phyloP scores from a whole-genome alignment of 2,888 invertebrate genomes.

The Pseudococcus viburni region DNA sequence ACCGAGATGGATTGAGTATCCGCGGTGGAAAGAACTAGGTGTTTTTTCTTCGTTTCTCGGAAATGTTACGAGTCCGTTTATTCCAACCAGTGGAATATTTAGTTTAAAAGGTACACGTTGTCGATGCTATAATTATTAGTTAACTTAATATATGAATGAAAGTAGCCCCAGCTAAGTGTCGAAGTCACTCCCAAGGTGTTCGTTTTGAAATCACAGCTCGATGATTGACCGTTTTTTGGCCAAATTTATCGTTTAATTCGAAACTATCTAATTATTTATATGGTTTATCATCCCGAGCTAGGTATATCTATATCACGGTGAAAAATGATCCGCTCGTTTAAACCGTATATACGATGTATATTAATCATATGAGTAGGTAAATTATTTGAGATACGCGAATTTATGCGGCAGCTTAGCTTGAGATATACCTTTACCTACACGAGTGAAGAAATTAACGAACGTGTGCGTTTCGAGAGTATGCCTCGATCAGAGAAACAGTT shows the following conservation, averaged over 20 bases:
- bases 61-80: background rate
- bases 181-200: background rate
- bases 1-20: background rate
- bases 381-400: background rate
- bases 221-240: background rate
- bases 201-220: background rate
- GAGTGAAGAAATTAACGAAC: slow-evolving; percentile 9
- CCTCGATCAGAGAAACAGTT: background rate
- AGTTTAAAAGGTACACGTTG: slow-evolving; percentile 19
- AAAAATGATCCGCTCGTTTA: background rate
- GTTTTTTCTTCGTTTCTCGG: background rate
- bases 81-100: background rate
- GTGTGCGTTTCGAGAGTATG: background rate
- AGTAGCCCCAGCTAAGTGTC: background rate
- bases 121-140: slow-evolving; percentile 27
- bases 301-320: background rate
- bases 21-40: background rate
- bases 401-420: background rate
- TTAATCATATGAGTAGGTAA: background rate
- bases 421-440: background rate
- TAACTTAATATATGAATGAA: slow-evolving; percentile 1
- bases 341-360: background rate
- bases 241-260: background rate
- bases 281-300: background rate
- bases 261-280: background rate